Evolutionary conservation across 2,797 vertebrate species (phyloP).

Genomic region (Malurus leucopterus): DNA sequence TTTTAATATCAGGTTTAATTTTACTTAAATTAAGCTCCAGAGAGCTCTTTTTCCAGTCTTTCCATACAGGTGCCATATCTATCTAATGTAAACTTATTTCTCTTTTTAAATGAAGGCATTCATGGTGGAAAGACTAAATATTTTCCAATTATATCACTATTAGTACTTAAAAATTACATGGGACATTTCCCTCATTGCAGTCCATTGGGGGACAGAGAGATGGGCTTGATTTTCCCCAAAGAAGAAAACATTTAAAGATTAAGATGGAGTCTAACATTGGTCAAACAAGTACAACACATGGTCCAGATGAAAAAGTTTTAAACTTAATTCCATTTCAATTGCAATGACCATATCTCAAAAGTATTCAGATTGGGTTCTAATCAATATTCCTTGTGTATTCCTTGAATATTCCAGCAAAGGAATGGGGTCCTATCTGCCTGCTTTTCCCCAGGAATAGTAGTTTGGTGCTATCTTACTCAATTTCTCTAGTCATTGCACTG

Average conservation of each 20-base stretch:
- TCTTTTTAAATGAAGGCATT: neutral
- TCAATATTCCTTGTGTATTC: too few relatives aligned
- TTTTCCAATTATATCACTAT: neutral
- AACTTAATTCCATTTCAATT: neutral
- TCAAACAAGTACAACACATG: neutral
- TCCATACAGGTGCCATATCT: neutral
- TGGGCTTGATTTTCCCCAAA: neutral
- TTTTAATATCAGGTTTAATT: neutral
- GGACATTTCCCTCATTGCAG: neutral
- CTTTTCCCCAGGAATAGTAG: neutral
- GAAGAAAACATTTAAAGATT: neutral
- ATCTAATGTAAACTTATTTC: neutral
- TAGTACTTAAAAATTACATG: neutral
- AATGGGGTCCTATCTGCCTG: neutral
- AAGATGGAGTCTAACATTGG: neutral
- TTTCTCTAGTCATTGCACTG: neutral
- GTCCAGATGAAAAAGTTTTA: neutral
- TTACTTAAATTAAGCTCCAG: neutral
- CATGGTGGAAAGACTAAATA: neutral
- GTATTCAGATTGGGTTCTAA: neutral
- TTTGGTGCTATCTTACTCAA: neutral
- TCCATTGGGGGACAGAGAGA: neutral
- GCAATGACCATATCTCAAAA: neutral
- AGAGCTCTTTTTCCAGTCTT: neutral
- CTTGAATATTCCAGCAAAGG: neutral